Evolutionary conservation across 1,140 invertebrate genomes (phyloP), one percentile per base, ranked within the genome.

Genomic region (Temnothorax nylanderi): DNA sequence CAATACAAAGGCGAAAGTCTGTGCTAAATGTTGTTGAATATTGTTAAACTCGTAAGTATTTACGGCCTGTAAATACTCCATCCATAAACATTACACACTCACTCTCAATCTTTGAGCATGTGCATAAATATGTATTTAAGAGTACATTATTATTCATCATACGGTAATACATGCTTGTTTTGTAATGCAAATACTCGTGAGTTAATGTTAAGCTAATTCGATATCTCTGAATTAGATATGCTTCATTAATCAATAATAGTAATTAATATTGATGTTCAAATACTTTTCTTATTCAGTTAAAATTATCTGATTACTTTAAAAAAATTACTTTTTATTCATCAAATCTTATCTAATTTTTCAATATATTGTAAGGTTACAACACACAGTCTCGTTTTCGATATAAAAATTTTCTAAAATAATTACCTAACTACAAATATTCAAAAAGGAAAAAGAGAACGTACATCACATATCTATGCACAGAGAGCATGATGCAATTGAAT

Each of bases 1-100:
- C 0, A 93, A 94, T 69, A 85, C 62, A 49, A 78, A 80, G 18
- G 18, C 41, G 47, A 78, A 69, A 21, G 60, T 65, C 74, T 77
- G 58, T 82, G 64, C 76, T 78, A 32, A 78, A 78, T 78, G 76
- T 78, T 78, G 76, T 76, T 60, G 69, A 72, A 49, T 51, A 49
- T 49, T 72, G n/a, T 16, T 21, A 26, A 58, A 44, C 26, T 44
- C 11, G 41, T 64, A 10, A 74, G 37, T 37, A 49, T 76, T 44
- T 54, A 75, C 3, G 13, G 7, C 6, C 7, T 49, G 8, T 26
- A 47, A 69, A 4, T 26, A 16, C 21, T 47, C 4, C 21, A 69
- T 47, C 3, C 11, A 62, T 62, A 69, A 47, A 69, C 7, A 16
- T 47, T 21, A 26, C 4, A 47, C 18, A 13, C 3, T 54, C 26